Percentiles rank a stretch among this genome's conserved stretches.
Conservation (phyloP, 2,797 vertebrate species). For the Chaenodraco wilsoni region DNA sequence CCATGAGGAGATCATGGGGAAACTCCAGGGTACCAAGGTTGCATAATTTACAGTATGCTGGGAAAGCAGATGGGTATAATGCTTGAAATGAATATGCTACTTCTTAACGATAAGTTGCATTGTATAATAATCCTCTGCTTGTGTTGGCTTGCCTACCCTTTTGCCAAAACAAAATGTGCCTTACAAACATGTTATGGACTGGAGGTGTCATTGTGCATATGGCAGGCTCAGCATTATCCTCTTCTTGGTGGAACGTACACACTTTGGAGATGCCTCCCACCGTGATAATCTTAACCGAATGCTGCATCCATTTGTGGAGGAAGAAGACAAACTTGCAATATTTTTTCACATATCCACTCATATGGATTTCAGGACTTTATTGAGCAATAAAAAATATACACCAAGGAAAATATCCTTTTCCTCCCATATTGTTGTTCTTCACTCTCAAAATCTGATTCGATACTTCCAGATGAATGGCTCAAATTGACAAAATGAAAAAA, state of each 20-base stretch:
- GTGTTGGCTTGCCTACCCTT: not conserved
- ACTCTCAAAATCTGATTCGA: constrained; percentile 83
- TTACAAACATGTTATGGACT: constrained; percentile 5
- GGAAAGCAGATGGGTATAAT: not conserved
- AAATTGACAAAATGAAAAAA: constrained; percentile 80
- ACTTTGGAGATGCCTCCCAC: constrained; percentile 39
- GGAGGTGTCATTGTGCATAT: constrained; percentile 35
- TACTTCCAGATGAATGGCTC: constrained; percentile 84
- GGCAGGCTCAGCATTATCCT: constrained; percentile 33
- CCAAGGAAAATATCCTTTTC: constrained; percentile 90
- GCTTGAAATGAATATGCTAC: not conserved
- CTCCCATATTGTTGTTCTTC: constrained; percentile 81
- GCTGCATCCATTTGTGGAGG: constrained; percentile 32
- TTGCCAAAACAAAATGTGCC: too few relatives aligned
- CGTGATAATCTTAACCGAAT: constrained; percentile 15
- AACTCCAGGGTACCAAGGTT: not conserved
- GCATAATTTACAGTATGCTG: not conserved
- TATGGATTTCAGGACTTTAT: constrained; percentile 92
- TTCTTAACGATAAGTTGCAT: not conserved
- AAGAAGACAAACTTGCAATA: constrained; percentile 76
- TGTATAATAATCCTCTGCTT: not conserved
- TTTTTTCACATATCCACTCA: constrained; percentile 85
- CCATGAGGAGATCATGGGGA: constrained; percentile 30
- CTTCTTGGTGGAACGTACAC: constrained; percentile 36
- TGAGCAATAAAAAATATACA: constrained; percentile 98